Conservation (phyloP, 2,888 invertebrate genomes). For the Coelopa pilipes region DNA sequence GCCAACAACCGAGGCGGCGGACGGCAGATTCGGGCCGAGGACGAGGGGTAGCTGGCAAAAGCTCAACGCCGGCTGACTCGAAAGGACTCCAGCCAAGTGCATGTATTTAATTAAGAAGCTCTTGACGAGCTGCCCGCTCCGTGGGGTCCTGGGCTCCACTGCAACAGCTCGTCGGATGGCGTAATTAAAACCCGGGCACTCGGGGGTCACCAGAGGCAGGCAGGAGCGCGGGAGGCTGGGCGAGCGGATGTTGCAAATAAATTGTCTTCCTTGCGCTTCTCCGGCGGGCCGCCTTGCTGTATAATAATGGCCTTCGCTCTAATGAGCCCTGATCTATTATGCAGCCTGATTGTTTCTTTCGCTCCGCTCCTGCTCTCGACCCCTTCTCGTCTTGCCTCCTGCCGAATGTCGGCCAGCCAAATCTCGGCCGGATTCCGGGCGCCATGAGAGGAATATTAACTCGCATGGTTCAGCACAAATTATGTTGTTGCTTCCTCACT, state of each 20-base stretch:
- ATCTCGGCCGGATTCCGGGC: not conserved
- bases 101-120: conserved; percentile 32
- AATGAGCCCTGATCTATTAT: conserved; percentile 21
- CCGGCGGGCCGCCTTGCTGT: too few relatives aligned
- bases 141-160: not conserved
- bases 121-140: not conserved
- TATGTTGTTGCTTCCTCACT: too few relatives aligned
- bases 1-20: too few relatives aligned
- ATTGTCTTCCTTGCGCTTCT: too few relatives aligned
- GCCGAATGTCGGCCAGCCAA: not conserved
- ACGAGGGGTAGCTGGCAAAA: too few relatives aligned
- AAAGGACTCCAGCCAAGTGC: not conserved
- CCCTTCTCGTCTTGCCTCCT: too few relatives aligned
- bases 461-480: not conserved
- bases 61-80: too few relatives aligned
- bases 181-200: conserved; percentile 23
- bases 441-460: conserved; percentile 27
- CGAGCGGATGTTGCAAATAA: too few relatives aligned
- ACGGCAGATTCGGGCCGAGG: too few relatives aligned
- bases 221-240: too few relatives aligned
- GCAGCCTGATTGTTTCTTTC: conserved; percentile 16
- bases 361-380: not conserved
- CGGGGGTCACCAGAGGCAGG: not conserved
- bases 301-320: conserved; percentile 22
- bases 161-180: conserved; percentile 24